Conservation (phyloP, 35 echinoderm and acorn worm species). For the Amphiura filiformis region DNA sequence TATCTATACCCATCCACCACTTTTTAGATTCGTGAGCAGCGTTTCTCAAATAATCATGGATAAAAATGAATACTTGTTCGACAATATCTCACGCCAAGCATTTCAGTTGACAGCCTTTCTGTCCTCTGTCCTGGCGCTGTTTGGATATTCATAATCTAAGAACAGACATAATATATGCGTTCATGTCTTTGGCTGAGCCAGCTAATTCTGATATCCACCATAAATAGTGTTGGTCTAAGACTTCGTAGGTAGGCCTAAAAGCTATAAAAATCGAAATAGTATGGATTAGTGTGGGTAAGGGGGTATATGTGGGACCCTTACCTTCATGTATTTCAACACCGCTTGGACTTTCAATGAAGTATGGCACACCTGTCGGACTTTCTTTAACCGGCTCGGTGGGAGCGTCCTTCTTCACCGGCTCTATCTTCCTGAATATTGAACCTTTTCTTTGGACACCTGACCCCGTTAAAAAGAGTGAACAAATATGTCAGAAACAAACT, state of each 20-base stretch:
- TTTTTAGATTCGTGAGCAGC: no score
- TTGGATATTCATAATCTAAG: no score
- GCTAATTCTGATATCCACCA: neutral
- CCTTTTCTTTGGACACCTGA: neutral
- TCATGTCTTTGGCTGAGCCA: neutral
- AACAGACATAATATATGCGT: no score
- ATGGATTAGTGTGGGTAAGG: neutral
- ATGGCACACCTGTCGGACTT: slow-evolving; percentile 37
- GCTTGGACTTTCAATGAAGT: slow-evolving; percentile 72
- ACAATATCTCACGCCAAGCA: no score
- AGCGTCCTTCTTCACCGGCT: neutral
- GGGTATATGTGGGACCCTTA: neutral
- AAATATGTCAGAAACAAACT: no score
- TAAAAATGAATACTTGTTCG: no score
- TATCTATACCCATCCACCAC: no score
- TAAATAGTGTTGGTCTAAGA: neutral
- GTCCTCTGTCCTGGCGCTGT: no score
- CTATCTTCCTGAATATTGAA: neutral
- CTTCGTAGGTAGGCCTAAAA: neutral
- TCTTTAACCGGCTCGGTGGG: slow-evolving; percentile 9
- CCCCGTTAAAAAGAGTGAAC: no score
- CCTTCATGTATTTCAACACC: slow-evolving; percentile 52
- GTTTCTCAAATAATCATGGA: no score
- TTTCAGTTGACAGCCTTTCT: no score
- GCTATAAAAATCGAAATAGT: neutral